These are phyloP conservation scores for Octomys mimax DNA, from an alignment of 2,797 vertebrate genomes.

Conservation along the genomic window DNA sequence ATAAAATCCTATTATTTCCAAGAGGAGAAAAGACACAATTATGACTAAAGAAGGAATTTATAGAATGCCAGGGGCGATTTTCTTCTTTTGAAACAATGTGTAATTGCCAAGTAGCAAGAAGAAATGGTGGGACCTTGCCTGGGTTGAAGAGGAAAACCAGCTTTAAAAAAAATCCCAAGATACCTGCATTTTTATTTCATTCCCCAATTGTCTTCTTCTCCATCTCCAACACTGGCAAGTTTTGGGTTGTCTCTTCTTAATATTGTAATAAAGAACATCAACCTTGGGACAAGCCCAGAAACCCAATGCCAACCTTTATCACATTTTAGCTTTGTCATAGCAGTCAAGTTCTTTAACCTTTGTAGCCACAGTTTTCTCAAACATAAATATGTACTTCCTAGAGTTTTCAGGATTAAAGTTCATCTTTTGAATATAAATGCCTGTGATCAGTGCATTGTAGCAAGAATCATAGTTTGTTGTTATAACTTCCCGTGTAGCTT, in stretches of 20 bases:
- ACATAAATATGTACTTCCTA: neutral
- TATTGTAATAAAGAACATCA: neutral
- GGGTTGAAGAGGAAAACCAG: neutral
- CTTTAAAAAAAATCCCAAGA: neutral
- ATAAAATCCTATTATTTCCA: neutral
- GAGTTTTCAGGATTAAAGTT: conserved; percentile 10
- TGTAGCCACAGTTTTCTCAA: conserved; percentile 25
- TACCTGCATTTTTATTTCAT: neutral
- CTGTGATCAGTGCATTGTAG: neutral
- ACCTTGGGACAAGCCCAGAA: neutral
- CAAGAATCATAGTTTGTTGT: neutral
- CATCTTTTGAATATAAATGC: neutral
- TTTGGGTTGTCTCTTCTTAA: conserved; percentile 3
- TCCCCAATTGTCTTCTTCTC: neutral
- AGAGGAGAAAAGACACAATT: neutral
- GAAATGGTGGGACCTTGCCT: neutral
- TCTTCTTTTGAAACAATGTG: neutral
- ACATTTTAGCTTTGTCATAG: neutral
- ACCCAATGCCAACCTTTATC: neutral
- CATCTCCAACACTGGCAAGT: neutral
- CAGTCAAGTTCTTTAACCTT: neutral
- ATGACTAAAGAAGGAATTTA: neutral
- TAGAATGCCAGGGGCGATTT: neutral
- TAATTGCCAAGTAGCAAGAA: neutral
- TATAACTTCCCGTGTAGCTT: neutral